A percentile compares a stretch with the other conserved stretches of the same genome.
Conservation (phyloP, 2,113 vertebrate species). For the Alces alces region DNA sequence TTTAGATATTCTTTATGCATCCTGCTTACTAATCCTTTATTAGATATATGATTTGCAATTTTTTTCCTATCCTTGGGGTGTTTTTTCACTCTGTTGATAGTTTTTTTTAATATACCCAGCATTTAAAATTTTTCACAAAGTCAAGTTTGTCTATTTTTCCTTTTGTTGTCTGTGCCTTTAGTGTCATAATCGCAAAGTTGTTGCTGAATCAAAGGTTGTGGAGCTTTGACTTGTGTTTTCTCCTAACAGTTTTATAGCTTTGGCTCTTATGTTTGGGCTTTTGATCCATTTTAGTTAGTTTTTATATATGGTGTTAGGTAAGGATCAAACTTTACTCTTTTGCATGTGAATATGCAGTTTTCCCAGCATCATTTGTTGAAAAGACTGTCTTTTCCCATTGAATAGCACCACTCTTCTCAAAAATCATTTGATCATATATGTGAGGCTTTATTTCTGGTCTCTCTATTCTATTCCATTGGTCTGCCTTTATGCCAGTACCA, state of each 20-base stretch:
- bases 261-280: neutral
- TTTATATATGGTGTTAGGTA: neutral
- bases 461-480: neutral
- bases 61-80: neutral
- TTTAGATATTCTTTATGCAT: neutral
- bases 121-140: neutral
- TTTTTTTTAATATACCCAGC: neutral
- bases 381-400: neutral
- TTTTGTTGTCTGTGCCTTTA: neutral
- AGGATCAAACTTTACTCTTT: neutral
- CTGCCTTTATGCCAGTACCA: neutral
- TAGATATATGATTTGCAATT: neutral
- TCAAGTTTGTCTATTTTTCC: neutral
- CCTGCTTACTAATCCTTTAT: neutral
- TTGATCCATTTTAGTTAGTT: neutral
- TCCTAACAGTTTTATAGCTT: neutral
- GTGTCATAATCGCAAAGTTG: neutral
- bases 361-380: neutral
- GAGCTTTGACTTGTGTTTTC: neutral
- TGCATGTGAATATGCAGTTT: neutral
- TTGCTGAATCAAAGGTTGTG: neutral
- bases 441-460: neutral
- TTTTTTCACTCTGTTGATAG: neutral
- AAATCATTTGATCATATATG: neutral
- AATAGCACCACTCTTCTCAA: neutral